Evolutionary conservation across 2,113 vertebrate genomes (phyloP).

Genomic region (Pionites leucogaster): DNA sequence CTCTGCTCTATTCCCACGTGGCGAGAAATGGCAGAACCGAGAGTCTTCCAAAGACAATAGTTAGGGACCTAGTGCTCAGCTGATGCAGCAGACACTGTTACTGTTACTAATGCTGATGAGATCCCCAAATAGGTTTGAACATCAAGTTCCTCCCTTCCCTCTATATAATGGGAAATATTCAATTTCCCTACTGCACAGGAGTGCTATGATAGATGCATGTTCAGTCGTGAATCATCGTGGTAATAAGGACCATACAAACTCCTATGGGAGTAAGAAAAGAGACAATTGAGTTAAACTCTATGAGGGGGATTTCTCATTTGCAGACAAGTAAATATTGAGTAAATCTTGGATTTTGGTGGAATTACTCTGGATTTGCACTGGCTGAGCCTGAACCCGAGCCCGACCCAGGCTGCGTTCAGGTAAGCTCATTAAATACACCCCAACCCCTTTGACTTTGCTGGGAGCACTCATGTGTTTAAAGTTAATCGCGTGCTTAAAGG

Average conservation of each 20-base stretch:
- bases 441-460: neutral
- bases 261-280: neutral
- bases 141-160: neutral
- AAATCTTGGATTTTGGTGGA: constrained; percentile 17
- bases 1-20: neutral
- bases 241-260: neutral
- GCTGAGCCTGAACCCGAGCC: neutral
- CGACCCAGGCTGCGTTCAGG: neutral
- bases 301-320: neutral
- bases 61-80: neutral
- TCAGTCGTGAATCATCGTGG: rapidly evolving
- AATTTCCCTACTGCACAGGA: neutral
- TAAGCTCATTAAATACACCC: constrained; percentile 41
- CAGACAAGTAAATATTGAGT: constrained; percentile 14
- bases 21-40: neutral
- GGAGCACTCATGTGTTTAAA: neutral
- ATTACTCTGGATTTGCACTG: constrained; percentile 25
- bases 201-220: rapidly evolving
- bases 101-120: neutral
- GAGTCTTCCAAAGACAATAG: neutral
- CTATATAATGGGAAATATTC: neutral
- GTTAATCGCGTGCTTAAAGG: neutral
- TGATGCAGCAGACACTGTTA: neutral
- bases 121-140: neutral
- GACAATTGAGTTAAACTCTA: neutral